Evolutionary conservation across 2,888 invertebrate species (phyloP).

Genomic region (Ellobium chinense): DNA sequence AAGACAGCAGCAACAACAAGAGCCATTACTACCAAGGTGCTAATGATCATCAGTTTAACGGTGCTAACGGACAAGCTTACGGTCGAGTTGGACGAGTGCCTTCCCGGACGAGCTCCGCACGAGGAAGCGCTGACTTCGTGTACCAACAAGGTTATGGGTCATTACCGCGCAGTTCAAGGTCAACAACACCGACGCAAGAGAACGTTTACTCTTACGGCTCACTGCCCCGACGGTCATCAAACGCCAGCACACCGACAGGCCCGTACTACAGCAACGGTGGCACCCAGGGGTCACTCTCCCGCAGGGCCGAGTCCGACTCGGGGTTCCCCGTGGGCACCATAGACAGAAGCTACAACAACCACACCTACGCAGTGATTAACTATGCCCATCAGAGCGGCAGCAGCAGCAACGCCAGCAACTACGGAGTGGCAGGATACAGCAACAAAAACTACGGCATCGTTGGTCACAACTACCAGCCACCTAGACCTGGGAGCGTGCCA

Average conservation of each 20-base stretch:
- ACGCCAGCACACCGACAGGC: neutral
- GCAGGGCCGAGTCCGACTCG: slow-evolving; percentile 29
- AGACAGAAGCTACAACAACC: slow-evolving; percentile 8
- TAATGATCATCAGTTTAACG: neutral
- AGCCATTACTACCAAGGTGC: neutral
- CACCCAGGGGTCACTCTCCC: slow-evolving; percentile 1
- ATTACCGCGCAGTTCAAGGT: slow-evolving; percentile 13
- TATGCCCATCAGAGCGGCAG: too few species aligned
- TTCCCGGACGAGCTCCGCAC: neutral
- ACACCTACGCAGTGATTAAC: slow-evolving; percentile 8
- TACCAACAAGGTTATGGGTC: slow-evolving; percentile 13
- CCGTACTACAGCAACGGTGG: neutral
- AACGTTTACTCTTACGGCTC: slow-evolving; percentile 18
- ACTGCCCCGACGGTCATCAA: neutral
- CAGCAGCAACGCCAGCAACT: neutral
- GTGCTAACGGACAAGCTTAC: neutral
- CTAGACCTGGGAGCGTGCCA: slow-evolving; percentile 12
- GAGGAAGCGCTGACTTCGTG: neutral
- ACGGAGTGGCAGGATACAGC: neutral
- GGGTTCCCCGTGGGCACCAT: neutral
- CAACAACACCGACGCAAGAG: slow-evolving; percentile 29
- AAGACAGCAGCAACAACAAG: neutral
- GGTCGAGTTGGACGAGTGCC: neutral
- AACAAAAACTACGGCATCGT: slow-evolving; percentile 4
- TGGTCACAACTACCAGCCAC: neutral